Conservation (phyloP, 2,113 vertebrate species). For the Sigmodon hispidus region DNA sequence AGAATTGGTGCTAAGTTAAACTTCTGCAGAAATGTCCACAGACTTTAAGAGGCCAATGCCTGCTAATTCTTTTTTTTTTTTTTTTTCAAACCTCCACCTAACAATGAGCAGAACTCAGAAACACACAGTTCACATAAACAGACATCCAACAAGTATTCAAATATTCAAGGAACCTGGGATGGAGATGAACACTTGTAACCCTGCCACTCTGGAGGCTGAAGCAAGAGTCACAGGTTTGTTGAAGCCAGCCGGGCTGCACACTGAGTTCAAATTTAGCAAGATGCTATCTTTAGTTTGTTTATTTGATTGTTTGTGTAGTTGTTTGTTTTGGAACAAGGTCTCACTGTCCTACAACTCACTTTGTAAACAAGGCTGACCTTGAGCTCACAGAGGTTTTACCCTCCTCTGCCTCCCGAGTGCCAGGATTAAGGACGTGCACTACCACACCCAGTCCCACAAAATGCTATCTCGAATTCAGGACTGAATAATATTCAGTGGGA, state of each 20-base stretch:
- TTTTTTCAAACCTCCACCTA: not conserved
- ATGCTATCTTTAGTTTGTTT: not conserved
- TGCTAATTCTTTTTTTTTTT: not conserved
- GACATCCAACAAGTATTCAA: not conserved
- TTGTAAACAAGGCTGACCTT: not conserved
- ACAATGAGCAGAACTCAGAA: not conserved
- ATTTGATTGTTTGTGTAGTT: not conserved
- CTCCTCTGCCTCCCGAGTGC: too few relatives aligned
- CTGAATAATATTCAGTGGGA: not conserved
- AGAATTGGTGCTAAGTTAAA: not conserved
- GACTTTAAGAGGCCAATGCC: not conserved
- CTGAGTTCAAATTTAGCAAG: not conserved
- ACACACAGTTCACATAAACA: not conserved
- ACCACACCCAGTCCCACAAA: not conserved
- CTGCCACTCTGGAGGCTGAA: not conserved
- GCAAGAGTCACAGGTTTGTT: not conserved
- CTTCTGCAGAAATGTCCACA: not conserved
- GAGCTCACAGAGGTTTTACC: not conserved
- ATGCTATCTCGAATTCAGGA: not conserved
- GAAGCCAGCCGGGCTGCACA: not conserved
- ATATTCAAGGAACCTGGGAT: not conserved
- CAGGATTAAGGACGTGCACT: accelerated
- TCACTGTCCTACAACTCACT: not conserved
- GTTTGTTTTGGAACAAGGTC: not conserved
- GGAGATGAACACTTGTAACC: not conserved